phyloP scores from a whole-genome alignment of 2,888 invertebrate genomes.

The Marasmarcha lunaedactyla region DNA sequence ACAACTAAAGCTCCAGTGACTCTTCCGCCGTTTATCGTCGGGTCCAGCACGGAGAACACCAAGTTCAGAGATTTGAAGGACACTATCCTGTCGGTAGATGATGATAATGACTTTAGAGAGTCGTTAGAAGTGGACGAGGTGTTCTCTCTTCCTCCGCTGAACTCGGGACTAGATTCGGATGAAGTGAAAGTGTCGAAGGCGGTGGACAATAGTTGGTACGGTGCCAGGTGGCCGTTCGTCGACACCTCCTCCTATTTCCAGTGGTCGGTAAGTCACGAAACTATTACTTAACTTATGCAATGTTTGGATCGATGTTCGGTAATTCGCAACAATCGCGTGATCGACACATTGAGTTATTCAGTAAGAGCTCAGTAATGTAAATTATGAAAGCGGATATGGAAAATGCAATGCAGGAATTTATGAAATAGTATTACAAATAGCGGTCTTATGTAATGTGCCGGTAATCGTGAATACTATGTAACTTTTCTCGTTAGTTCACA shows the following conservation, averaged over 20 bases:
- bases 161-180: constrained; percentile 40
- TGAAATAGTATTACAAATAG: constrained; percentile 22
- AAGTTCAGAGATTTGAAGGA: constrained; percentile 54
- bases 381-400: constrained; percentile 28
- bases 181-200: constrained; percentile 56
- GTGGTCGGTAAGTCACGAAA: constrained; percentile 68
- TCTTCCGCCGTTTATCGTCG: constrained; percentile 29
- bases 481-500: constrained; percentile 4
- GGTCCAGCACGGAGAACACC: constrained; percentile 30
- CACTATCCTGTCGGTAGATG: constrained; percentile 50
- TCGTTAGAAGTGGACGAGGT: constrained; percentile 58
- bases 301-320: constrained; percentile 19
- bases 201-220: constrained; percentile 65
- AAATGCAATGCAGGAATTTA: constrained; percentile 20
- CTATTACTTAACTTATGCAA: constrained; percentile 14
- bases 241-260: constrained; percentile 75
- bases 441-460: constrained; percentile 22
- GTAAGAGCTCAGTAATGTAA: constrained; percentile 23
- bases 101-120: constrained; percentile 60
- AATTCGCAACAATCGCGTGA: constrained; percentile 18
- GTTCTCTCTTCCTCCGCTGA: constrained; percentile 51
- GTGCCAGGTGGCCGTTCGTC: constrained; percentile 74
- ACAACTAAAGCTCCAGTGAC: constrained; percentile 42
- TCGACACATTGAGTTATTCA: constrained; percentile 20
- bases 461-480: constrained; percentile 6